A percentile compares a stretch with the other conserved stretches of the same genome.
phyloP scores from a whole-genome alignment of 2,113 vertebrate species.

The Corydoras sp. region DNA sequence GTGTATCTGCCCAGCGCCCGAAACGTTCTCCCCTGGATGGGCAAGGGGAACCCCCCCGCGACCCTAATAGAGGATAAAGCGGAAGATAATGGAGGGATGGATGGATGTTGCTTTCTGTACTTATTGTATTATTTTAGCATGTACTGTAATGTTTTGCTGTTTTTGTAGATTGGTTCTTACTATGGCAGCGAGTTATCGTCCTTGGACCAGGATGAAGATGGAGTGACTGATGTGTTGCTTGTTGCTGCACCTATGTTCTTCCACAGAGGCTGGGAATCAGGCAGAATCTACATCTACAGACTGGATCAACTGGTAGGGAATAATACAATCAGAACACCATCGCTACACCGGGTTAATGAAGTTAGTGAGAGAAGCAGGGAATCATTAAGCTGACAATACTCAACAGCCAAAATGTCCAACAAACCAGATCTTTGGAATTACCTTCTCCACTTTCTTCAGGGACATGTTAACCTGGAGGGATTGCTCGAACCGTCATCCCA shows the following conservation, averaged over 20 bases:
- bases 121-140: not conserved
- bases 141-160: not conserved
- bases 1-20: too few species aligned
- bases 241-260: constrained; percentile 95
- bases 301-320: constrained; percentile 42
- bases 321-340: not conserved
- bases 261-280: constrained; percentile 78
- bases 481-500: constrained; percentile 63
- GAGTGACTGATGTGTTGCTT: constrained; percentile 75
- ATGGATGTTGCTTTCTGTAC: too few species aligned
- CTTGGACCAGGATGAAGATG: constrained; percentile 72
- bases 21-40: too few species aligned
- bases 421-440: too few species aligned
- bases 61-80: too few species aligned
- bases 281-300: constrained; percentile 78
- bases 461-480: constrained; percentile 65
- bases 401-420: too few species aligned
- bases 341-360: too few species aligned
- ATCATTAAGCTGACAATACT: too few species aligned
- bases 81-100: too few species aligned
- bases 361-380: too few species aligned
- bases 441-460: constrained; percentile 54
- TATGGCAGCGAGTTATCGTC: constrained; percentile 84
- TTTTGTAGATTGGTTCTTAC: constrained; percentile 87
- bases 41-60: too few species aligned